Conservation (phyloP, 2,888 invertebrate species). For the Epiperipatus broadwayi region DNA sequence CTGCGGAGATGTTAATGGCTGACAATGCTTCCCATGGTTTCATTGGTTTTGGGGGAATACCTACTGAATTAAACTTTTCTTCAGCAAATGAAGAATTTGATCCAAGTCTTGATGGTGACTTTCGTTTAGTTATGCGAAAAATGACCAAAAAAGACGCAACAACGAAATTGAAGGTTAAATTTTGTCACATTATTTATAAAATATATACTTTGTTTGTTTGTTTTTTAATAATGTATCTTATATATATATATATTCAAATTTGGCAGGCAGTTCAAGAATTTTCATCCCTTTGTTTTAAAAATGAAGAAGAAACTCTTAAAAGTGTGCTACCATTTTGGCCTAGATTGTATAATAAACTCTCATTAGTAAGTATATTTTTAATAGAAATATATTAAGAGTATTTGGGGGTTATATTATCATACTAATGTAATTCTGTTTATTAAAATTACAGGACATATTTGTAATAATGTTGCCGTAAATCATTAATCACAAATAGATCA, state of each 20-base stretch:
- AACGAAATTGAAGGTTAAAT: slow-evolving; percentile 63
- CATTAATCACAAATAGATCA: too few relatives aligned
- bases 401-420: neutral
- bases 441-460: too few relatives aligned
- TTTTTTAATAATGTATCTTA: slow-evolving; percentile 7
- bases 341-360: slow-evolving; percentile 50
- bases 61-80: slow-evolving; percentile 39
- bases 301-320: slow-evolving; percentile 45
- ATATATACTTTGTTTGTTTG: neutral
- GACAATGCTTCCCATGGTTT: slow-evolving; percentile 35
- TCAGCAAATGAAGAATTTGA: slow-evolving; percentile 44
- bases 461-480: too few relatives aligned
- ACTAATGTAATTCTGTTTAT: too few relatives aligned
- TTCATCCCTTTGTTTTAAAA: slow-evolving; percentile 42
- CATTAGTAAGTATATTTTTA: slow-evolving; percentile 33
- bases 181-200: too few relatives aligned
- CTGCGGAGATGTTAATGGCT: slow-evolving; percentile 53
- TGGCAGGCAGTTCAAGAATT: slow-evolving; percentile 61
- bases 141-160: slow-evolving; percentile 72
- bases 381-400: neutral
- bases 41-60: slow-evolving; percentile 42
- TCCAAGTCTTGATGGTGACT: slow-evolving; percentile 44
- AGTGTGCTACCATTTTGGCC: slow-evolving; percentile 62
- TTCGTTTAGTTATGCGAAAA: slow-evolving; percentile 60
- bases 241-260: slow-evolving; percentile 12